A percentile compares a stretch with the other conserved stretches of the same genome.
These are phyloP conservation scores for Torymus tubicola DNA, from an alignment of 2,888 invertebrate genomes.

Conservation along the genomic window DNA sequence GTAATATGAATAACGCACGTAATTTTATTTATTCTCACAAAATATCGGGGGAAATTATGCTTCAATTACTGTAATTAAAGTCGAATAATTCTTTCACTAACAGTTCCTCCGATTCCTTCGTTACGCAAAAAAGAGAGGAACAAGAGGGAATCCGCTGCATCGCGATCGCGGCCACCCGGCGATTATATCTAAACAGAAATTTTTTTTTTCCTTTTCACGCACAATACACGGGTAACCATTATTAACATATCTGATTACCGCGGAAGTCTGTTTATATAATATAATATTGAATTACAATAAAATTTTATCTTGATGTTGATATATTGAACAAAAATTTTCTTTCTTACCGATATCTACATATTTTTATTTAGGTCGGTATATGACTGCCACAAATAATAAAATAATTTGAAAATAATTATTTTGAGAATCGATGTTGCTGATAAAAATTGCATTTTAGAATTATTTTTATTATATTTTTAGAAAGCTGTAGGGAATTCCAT, in stretches of 20 bases:
- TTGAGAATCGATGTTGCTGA: too few relatives aligned
- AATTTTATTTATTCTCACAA: conserved; percentile 48
- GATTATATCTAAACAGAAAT: conserved; percentile 51
- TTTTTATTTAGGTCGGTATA: not conserved
- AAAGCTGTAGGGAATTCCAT: too few relatives aligned
- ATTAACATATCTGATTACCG: not conserved
- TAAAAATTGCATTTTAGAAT: too few relatives aligned
- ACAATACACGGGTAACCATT: conserved; percentile 3
- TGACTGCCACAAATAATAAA: too few relatives aligned
- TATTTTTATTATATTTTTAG: too few relatives aligned
- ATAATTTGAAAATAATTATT: too few relatives aligned
- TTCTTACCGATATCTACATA: not conserved
- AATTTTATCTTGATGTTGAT: not conserved
- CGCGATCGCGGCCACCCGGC: not conserved
- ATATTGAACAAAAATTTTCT: not conserved
- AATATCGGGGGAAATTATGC: conserved; percentile 43
- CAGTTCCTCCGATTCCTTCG: conserved; percentile 31
- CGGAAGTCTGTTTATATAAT: not conserved
- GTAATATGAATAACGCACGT: conserved; percentile 43
- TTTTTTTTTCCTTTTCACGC: conserved; percentile 43
- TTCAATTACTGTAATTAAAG: conserved; percentile 54
- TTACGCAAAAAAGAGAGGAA: conserved; percentile 16
- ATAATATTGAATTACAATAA: conserved; percentile 16
- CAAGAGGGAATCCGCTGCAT: conserved; percentile 13
- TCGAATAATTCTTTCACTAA: conserved; percentile 32